phyloP scores from a whole-genome alignment of 2,113 vertebrate genomes.

The Chaetura pelagica region DNA sequence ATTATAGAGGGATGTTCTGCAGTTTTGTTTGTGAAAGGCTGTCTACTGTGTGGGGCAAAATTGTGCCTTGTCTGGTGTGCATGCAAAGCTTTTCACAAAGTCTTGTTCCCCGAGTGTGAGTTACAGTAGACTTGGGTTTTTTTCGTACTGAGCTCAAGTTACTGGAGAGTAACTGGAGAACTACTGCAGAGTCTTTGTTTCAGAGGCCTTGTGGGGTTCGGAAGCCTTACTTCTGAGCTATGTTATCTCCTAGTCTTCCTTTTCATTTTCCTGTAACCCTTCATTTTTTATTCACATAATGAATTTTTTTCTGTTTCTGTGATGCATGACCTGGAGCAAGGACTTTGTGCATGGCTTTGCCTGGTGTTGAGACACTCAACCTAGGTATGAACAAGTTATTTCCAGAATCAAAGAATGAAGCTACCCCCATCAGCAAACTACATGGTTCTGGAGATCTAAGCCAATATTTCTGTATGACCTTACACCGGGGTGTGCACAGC shows the following conservation, averaged over 20 bases:
- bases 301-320: not conserved
- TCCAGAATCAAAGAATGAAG: not conserved
- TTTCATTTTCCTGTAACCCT: not conserved
- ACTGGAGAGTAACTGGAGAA: no score
- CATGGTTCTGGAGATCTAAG: not conserved
- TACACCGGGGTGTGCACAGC: not conserved
- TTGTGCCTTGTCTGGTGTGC: fast-evolving
- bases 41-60: not conserved
- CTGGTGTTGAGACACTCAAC: not conserved
- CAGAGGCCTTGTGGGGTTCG: not conserved
- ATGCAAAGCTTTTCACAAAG: not conserved
- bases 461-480: not conserved
- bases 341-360: not conserved
- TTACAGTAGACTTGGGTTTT: not conserved
- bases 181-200: not conserved
- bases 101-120: not conserved
- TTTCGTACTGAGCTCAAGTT: not conserved
- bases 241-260: not conserved
- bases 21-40: not conserved
- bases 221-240: not conserved
- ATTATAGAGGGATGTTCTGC: not conserved
- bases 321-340: not conserved
- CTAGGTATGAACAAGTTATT: not conserved
- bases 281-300: not conserved
- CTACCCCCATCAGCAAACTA: not conserved